phyloP scores from a whole-genome alignment of 2,113 vertebrate genomes.

The Platichthys flesus region DNA sequence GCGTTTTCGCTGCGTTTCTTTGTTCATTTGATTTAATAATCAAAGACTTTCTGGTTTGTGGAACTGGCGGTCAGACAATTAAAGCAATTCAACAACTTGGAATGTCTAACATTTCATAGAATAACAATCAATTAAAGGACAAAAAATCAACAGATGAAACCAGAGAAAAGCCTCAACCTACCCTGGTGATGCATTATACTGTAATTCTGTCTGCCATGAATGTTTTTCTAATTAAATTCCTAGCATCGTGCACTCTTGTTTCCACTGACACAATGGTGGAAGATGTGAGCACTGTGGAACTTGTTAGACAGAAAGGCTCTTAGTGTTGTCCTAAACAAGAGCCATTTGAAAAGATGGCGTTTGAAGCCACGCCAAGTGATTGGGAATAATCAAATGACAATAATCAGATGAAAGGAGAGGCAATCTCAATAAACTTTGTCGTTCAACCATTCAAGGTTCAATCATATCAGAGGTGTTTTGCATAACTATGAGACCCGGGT shows the following conservation, averaged over 20 bases:
- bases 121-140: background rate
- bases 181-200: background rate
- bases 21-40: slow-evolving; percentile 4
- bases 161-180: background rate
- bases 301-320: slow-evolving; percentile 38
- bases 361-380: slow-evolving; percentile 77
- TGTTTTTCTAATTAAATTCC: slow-evolving; percentile 2
- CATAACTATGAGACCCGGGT: slow-evolving; percentile 94
- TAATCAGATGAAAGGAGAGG: slow-evolving; percentile 77
- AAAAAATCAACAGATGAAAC: slow-evolving; percentile 3
- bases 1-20: background rate
- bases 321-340: slow-evolving; percentile 61
- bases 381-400: slow-evolving; percentile 78
- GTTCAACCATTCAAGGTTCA: slow-evolving; percentile 81
- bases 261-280: slow-evolving; percentile 24
- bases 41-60: background rate
- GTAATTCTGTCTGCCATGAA: background rate
- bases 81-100: background rate
- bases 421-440: slow-evolving; percentile 83
- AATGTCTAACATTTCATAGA: background rate
- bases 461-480: slow-evolving; percentile 87
- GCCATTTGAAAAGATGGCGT: slow-evolving; percentile 56
- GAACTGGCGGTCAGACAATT: background rate
- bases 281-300: slow-evolving; percentile 40
- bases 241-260: slow-evolving; percentile 25